Conservation (phyloP, 1,140 invertebrate species). For the Trichogramma pretiosum region DNA sequence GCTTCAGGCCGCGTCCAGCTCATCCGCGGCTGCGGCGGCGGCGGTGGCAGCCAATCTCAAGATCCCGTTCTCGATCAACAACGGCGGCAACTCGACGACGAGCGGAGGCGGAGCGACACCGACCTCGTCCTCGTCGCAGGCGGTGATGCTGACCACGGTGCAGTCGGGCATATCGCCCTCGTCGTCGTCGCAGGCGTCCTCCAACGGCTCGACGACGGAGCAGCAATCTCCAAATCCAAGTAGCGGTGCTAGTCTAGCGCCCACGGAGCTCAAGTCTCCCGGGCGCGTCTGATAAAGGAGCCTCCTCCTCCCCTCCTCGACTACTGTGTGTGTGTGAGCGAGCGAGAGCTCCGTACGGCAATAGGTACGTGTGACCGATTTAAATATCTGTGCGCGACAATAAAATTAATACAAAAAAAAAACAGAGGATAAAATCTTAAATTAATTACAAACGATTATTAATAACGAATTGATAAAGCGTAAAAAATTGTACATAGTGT, state of each 20-base stretch:
- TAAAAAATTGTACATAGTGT: too few species aligned
- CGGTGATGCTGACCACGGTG: conserved; percentile 31
- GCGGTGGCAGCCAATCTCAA: too few species aligned
- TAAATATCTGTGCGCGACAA: too few species aligned
- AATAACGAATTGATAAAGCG: too few species aligned
- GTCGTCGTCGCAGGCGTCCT: conserved; percentile 41
- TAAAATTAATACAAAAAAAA: too few species aligned
- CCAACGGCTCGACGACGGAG: conserved; percentile 31
- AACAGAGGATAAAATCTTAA: too few species aligned
- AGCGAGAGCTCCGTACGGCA: too few species aligned
- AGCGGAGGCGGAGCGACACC: conserved; percentile 12
- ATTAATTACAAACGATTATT: too few species aligned
- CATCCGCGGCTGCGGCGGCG: conserved; percentile 20
- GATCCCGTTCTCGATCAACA: conserved; percentile 19
- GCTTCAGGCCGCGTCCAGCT: conserved; percentile 34
- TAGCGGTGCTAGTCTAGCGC: conserved; percentile 24
- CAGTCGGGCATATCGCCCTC: conserved; percentile 40
- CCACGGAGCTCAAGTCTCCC: conserved; percentile 41
- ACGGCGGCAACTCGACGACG: too few species aligned
- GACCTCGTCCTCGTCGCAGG: not conserved
- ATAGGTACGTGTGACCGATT: too few species aligned
- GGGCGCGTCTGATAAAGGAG: conserved; percentile 43
- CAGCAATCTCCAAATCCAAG: conserved; percentile 40
- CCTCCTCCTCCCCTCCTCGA: too few species aligned
- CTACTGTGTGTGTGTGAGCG: too few species aligned